phyloP scores from a whole-genome alignment of 1,140 invertebrate genomes.

The Cylas formicarius region DNA sequence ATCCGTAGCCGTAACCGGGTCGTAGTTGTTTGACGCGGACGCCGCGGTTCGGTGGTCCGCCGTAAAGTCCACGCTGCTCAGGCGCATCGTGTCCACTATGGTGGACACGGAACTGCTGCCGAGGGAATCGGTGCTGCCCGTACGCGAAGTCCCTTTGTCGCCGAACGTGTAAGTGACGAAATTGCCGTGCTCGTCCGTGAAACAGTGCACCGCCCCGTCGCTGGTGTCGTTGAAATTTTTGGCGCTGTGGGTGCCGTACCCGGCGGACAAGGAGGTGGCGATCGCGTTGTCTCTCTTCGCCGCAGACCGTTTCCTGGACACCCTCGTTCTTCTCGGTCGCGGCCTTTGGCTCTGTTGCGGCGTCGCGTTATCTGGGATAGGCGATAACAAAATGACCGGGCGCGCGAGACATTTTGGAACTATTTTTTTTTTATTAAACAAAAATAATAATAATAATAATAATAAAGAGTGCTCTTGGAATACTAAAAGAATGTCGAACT shows the following conservation, averaged over 20 bases:
- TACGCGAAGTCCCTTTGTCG: constrained; percentile 51
- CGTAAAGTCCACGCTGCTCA: background rate
- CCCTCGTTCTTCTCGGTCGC: constrained; percentile 10
- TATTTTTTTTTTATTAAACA: too few relatives aligned
- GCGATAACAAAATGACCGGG: too few relatives aligned
- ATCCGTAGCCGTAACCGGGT: too few relatives aligned
- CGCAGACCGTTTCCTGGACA: constrained; percentile 15
- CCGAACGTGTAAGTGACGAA: constrained; percentile 83
- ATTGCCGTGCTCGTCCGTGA: constrained; percentile 62
- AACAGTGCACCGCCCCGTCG: constrained; percentile 82
- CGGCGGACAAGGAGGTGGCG: constrained; percentile 37
- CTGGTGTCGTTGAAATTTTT: constrained; percentile 80
- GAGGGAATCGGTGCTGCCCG: constrained; percentile 26
- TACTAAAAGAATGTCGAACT: too few relatives aligned
- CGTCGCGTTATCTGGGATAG: too few relatives aligned
- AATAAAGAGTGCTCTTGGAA: too few relatives aligned
- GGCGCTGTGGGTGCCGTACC: constrained; percentile 60
- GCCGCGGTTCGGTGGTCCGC: too few relatives aligned
- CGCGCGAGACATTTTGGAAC: too few relatives aligned
- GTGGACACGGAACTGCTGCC: constrained; percentile 22
- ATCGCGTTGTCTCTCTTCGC: constrained; percentile 38
- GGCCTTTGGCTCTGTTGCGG: constrained; percentile 17
- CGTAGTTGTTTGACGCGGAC: too few relatives aligned
- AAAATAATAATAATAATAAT: too few relatives aligned
- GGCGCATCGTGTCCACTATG: constrained; percentile 16